Conservation (phyloP, 2,797 vertebrate species). For the Melanotaenia nigrans region DNA sequence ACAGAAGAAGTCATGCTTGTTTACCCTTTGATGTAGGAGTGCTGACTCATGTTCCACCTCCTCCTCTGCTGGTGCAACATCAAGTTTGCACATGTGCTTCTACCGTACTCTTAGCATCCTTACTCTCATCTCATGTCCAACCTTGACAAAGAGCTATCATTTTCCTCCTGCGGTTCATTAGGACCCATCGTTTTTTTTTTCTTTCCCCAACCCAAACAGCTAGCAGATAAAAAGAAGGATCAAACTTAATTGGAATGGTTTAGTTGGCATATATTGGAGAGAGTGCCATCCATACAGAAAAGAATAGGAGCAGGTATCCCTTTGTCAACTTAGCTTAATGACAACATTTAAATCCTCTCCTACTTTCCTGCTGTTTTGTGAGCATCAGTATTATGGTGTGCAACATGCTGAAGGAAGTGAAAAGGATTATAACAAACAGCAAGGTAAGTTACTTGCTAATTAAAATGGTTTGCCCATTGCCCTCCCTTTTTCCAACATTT, state of each 20-base stretch:
- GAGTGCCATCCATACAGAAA: constrained; percentile 37
- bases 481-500: constrained; percentile 5
- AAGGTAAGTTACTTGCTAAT: constrained; percentile 66
- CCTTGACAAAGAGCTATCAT: constrained; percentile 17
- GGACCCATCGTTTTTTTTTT: constrained; percentile 18
- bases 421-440: constrained; percentile 56
- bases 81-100: constrained; percentile 45
- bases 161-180: constrained; percentile 50
- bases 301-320: constrained; percentile 39
- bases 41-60: constrained; percentile 72
- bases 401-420: constrained; percentile 32
- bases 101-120: constrained; percentile 26
- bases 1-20: constrained; percentile 62
- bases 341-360: constrained; percentile 60
- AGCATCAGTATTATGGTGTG: constrained; percentile 31
- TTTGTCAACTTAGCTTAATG: constrained; percentile 66
- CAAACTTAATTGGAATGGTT: constrained; percentile 62
- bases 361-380: constrained; percentile 46
- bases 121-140: constrained; percentile 14
- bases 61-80: constrained; percentile 52
- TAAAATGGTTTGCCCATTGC: constrained; percentile 55
- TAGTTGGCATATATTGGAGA: constrained; percentile 49
- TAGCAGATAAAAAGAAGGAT: constrained; percentile 51
- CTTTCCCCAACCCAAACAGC: constrained; percentile 24
- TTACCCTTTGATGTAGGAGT: constrained; percentile 71